phyloP scores from a whole-genome alignment of 2,113 vertebrate species.

The Petromus typicus region DNA sequence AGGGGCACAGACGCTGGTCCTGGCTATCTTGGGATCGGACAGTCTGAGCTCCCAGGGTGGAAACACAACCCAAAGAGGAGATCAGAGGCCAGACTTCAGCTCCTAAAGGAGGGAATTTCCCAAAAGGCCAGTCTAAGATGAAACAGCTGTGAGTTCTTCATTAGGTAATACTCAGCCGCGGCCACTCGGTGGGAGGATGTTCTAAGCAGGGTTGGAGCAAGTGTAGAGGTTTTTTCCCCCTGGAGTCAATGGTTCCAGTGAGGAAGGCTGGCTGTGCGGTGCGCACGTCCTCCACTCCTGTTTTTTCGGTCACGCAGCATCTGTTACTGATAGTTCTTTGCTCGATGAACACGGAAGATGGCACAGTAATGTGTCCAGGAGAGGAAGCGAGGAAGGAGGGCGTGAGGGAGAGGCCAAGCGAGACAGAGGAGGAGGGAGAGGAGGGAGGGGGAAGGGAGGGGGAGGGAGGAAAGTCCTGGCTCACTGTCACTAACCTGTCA shows the following conservation, averaged over 20 bases:
- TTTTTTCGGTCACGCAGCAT: not conserved
- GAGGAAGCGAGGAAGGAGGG: not conserved
- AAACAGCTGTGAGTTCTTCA: not conserved
- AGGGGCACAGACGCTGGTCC: not conserved
- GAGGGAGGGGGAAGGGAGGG: not conserved
- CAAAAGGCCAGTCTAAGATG: not conserved
- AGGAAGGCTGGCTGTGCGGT: not conserved
- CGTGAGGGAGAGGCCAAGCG: not conserved
- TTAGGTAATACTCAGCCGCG: not conserved
- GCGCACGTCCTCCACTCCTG: not conserved
- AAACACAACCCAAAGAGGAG: not conserved
- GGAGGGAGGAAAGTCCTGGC: fast-evolving
- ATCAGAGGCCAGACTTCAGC: not conserved
- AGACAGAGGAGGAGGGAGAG: not conserved
- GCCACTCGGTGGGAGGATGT: not conserved
- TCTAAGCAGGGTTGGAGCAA: not conserved
- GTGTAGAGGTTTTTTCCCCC: not conserved
- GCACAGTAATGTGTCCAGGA: not conserved
- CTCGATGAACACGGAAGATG: not conserved
- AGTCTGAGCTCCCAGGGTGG: not conserved
- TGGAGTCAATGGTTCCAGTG: not conserved
- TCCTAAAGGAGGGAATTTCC: not conserved
- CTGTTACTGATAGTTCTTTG: not conserved
- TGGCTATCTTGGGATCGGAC: not conserved
- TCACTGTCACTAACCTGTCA: not conserved